Evolutionary conservation across 2,113 vertebrate species (phyloP).

Genomic region (Myrmecophaga tridactyla): DNA sequence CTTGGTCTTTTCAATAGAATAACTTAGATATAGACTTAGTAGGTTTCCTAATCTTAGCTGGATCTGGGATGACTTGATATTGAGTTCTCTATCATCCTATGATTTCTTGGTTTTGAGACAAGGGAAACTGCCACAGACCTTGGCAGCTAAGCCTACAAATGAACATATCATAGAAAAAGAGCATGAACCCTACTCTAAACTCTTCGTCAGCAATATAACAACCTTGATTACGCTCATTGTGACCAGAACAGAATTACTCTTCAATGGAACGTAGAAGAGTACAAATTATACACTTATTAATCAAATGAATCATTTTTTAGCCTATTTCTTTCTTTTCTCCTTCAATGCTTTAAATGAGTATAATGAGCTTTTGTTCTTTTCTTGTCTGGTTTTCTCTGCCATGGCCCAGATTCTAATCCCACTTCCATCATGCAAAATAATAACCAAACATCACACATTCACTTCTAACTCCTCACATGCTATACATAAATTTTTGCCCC

Average conservation of each 20-base stretch:
- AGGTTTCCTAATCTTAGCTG: not conserved
- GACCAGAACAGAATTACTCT: not conserved
- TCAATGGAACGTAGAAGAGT: not conserved
- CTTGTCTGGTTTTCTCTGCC: not conserved
- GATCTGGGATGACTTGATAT: not conserved
- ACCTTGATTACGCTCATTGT: not conserved
- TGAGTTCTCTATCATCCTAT: not conserved
- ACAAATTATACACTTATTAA: slow-evolving; percentile 35
- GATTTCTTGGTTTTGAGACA: not conserved
- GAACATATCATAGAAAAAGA: not conserved
- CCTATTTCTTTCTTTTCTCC: not conserved
- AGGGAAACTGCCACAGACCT: not conserved
- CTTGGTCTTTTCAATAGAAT: not conserved
- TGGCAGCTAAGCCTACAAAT: not conserved
- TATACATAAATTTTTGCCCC: not conserved
- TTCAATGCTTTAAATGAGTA: slow-evolving; percentile 19
- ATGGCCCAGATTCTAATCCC: not conserved
- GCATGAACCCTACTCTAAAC: not conserved
- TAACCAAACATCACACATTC: not conserved
- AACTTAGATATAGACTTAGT: not conserved
- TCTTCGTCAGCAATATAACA: not conserved
- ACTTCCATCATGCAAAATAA: not conserved
- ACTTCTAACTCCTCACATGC: not conserved
- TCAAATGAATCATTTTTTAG: slow-evolving; percentile 38
- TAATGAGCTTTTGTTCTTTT: not conserved